phyloP scores from a whole-genome alignment of 2,797 vertebrate genomes.

The Fistularia tabacaria region DNA sequence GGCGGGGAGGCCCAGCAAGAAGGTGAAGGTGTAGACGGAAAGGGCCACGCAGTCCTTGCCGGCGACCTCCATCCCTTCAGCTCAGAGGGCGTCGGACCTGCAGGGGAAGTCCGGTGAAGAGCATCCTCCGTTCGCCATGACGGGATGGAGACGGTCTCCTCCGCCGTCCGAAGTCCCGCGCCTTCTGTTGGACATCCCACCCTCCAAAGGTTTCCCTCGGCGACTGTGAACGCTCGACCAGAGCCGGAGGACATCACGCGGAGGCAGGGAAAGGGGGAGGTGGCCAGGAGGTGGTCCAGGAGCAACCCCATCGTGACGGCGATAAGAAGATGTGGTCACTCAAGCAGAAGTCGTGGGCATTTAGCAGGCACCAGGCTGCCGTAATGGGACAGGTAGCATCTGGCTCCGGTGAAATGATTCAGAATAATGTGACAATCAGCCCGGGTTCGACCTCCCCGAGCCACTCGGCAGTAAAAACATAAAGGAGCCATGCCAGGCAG shows the following conservation, averaged over 20 bases:
- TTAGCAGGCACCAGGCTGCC: constrained; percentile 58
- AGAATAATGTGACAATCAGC: constrained; percentile 77
- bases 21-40: constrained; percentile 75
- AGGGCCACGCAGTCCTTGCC: constrained; percentile 55
- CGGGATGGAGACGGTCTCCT: not conserved
- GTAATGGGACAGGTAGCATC: constrained; percentile 70
- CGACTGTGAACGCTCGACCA: not conserved
- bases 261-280: constrained; percentile 13
- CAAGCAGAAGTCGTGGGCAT: constrained; percentile 65
- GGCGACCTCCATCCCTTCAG: constrained; percentile 34
- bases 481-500: no score
- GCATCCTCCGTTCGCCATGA: constrained; percentile 14
- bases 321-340: constrained; percentile 50
- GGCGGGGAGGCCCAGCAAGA: constrained; percentile 80
- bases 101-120: constrained; percentile 1
- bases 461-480: constrained; percentile 61
- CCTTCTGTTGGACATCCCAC: no score
- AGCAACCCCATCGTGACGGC: constrained; percentile 48
- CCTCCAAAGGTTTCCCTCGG: no score
- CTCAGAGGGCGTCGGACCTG: not conserved
- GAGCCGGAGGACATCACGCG: no score
- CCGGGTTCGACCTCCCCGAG: constrained; percentile 22
- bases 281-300: constrained; percentile 51
- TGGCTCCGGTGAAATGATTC: constrained; percentile 80
- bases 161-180: no score